Percentiles rank a stretch among this genome's conserved stretches.
Conservation (phyloP, 2,888 invertebrate genomes). For the Apamea crenata region DNA sequence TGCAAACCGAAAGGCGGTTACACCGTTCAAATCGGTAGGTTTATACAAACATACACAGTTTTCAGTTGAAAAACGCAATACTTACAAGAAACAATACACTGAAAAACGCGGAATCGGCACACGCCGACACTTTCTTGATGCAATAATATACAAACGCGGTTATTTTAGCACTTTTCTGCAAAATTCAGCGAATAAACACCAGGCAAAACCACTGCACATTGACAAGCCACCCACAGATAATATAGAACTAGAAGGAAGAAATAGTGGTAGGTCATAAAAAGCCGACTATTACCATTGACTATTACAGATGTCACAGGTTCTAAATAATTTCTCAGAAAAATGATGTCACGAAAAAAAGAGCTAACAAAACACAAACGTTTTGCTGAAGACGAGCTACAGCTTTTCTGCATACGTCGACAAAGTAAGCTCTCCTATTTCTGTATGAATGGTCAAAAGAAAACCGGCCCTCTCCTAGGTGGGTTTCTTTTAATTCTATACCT, state of each 20-base stretch:
- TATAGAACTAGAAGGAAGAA: background rate
- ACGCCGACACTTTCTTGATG: conserved; percentile 42
- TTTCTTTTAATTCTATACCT: no score
- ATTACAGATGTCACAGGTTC: background rate
- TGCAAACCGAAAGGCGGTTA: conserved; percentile 58
- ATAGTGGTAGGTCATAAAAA: background rate
- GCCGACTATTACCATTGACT: background rate
- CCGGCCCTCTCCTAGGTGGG: no score
- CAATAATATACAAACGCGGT: conserved; percentile 25
- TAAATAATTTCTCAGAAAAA: background rate
- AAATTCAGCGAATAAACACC: conserved; percentile 58
- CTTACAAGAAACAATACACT: conserved; percentile 52
- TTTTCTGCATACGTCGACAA: no score
- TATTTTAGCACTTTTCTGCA: conserved; percentile 47
- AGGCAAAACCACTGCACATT: conserved; percentile 58
- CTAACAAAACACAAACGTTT: no score
- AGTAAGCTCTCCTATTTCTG: no score
- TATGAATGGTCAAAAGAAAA: no score
- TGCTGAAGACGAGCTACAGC: no score
- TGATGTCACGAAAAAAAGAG: background rate
- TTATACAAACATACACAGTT: conserved; percentile 46
- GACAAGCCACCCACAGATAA: conserved; percentile 46
- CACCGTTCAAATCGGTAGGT: conserved; percentile 54
- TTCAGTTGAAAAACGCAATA: conserved; percentile 35
- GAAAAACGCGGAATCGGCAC: conserved; percentile 29